phyloP scores from a whole-genome alignment of 35 echinoderm and acorn worm species.

The Ophiothrix spiculata region DNA sequence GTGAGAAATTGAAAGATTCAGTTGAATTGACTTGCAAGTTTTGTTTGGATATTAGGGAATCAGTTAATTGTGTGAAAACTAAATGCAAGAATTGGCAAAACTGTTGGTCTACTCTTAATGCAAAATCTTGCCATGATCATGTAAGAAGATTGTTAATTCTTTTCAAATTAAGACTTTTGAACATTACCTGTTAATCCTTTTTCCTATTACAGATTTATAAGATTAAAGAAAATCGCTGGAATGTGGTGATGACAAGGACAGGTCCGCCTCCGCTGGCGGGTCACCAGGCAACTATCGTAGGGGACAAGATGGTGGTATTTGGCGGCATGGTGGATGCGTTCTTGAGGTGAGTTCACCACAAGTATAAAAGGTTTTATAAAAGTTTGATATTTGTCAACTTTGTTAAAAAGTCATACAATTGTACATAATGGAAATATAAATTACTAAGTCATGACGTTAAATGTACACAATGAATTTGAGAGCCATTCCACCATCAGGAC shows the following conservation, averaged over 20 bases:
- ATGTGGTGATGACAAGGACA: slow-evolving; percentile 30
- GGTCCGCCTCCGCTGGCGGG: slow-evolving; percentile 62
- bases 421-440: background rate
- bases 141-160: too few relatives aligned
- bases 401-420: background rate
- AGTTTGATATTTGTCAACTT: background rate
- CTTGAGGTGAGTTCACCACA: background rate
- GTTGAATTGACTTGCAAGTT: too few relatives aligned
- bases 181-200: too few relatives aligned
- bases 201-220: slow-evolving; percentile 55
- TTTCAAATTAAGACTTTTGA: too few relatives aligned
- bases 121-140: too few relatives aligned
- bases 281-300: slow-evolving; percentile 47
- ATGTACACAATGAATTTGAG: background rate
- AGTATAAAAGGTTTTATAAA: background rate
- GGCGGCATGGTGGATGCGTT: slow-evolving; percentile 38
- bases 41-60: too few relatives aligned
- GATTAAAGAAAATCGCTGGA: slow-evolving; percentile 57
- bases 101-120: too few relatives aligned
- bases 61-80: too few relatives aligned
- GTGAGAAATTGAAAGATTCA: too few relatives aligned
- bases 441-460: background rate
- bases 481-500: too few relatives aligned
- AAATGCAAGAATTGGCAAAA: too few relatives aligned
- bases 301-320: slow-evolving; percentile 68